Percentiles rank a stretch among this genome's conserved stretches.
Conservation (phyloP, 1,140 invertebrate genomes). For the Rhopalosiphum padi region DNA sequence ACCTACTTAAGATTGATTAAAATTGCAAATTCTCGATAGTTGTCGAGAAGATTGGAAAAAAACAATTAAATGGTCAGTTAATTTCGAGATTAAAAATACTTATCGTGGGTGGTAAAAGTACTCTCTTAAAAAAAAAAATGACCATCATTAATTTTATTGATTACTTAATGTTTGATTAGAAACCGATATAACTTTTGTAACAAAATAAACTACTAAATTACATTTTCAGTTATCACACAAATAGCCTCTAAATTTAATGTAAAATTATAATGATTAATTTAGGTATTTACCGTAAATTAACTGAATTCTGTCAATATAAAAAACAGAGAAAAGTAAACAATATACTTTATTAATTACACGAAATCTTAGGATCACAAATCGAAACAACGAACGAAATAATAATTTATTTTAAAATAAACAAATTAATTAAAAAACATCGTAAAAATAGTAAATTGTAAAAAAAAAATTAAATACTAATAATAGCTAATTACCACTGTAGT, state of each 20-base stretch:
- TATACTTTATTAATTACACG: too few species aligned
- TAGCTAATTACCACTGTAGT: neutral
- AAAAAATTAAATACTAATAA: neutral
- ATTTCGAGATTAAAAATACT: slow-evolving; percentile 4
- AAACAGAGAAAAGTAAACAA: too few species aligned
- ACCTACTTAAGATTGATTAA: slow-evolving; percentile 1
- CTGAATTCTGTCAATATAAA: too few species aligned
- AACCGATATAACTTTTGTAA: neutral
- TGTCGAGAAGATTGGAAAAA: neutral
- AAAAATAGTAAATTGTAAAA: neutral
- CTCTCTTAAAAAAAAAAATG: neutral
- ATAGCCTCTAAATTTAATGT: neutral
- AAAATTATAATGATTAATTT: neutral
- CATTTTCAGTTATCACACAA: neutral
- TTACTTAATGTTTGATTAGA: neutral
- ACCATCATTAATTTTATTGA: neutral
- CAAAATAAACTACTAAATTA: neutral
- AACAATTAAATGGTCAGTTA: slow-evolving; percentile 13
- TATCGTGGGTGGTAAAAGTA: neutral
- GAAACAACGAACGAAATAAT: neutral
- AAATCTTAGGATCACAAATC: neutral
- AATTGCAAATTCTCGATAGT: slow-evolving; percentile 5
- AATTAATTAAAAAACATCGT: neutral
- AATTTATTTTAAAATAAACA: neutral
- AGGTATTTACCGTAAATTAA: too few species aligned